These are phyloP conservation scores for Salmo trutta DNA, from an alignment of 2,797 vertebrate species.

Conservation along the genomic window DNA sequence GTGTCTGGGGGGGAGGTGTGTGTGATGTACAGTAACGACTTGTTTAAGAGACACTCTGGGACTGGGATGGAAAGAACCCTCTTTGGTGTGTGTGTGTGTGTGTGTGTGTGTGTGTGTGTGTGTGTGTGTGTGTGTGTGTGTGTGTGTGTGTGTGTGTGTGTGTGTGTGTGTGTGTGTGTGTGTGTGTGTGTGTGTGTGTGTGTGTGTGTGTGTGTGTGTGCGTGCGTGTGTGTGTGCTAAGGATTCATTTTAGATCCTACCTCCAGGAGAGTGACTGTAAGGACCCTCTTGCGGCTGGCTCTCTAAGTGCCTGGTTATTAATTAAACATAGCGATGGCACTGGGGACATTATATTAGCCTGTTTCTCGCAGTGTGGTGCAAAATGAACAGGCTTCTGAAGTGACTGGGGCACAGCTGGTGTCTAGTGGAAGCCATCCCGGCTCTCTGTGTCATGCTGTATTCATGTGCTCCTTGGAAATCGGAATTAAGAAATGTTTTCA, in stretches of 20 bases:
- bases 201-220: neutral
- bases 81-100: neutral
- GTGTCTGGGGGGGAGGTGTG: too few species aligned
- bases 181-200: neutral
- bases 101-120: neutral
- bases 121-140: neutral
- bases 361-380: conserved; percentile 42
- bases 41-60: too few species aligned
- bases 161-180: neutral
- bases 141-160: too few species aligned
- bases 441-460: too few species aligned
- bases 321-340: conserved; percentile 59
- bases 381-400: conserved; percentile 35
- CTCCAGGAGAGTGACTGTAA: conserved; percentile 64
- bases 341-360: conserved; percentile 50
- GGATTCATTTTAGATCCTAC: conserved; percentile 65
- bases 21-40: too few species aligned
- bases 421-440: too few species aligned
- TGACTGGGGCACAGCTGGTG: neutral
- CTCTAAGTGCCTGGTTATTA: conserved; percentile 68
- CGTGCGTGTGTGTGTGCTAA: too few species aligned
- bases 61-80: too few species aligned
- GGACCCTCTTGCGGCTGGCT: conserved; percentile 58
- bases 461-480: too few species aligned
- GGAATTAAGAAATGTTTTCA: too few species aligned